Conservation (phyloP, 2,113 vertebrate genomes). For the Tetraodon nigroviridis region DNA sequence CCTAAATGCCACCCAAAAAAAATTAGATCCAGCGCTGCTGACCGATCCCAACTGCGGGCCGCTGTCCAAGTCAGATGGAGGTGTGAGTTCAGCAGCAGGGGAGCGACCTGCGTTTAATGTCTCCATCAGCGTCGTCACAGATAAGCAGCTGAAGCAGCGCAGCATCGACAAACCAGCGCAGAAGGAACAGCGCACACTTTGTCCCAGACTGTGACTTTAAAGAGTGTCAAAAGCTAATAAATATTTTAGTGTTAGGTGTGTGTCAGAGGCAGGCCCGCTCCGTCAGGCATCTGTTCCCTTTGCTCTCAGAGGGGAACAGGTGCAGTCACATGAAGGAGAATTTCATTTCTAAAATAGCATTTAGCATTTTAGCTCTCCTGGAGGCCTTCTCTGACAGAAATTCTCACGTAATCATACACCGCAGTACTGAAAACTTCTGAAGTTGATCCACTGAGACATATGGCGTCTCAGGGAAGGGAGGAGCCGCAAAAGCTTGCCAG, state of each 20-base stretch:
- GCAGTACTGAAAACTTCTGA: slow-evolving; percentile 67
- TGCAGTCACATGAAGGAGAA: slow-evolving; percentile 93
- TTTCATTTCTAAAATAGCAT: slow-evolving; percentile 97
- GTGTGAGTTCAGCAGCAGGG: slow-evolving; percentile 32
- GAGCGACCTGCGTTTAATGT: slow-evolving; percentile 35
- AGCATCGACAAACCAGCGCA: slow-evolving; percentile 65
- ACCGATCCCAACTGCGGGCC: slow-evolving; percentile 38
- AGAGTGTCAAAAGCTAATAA: slow-evolving; percentile 91
- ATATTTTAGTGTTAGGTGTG: slow-evolving; percentile 98
- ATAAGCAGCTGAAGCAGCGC: slow-evolving; percentile 49
- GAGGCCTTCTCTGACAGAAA: slow-evolving; percentile 82
- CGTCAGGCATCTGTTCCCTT: slow-evolving; percentile 89
- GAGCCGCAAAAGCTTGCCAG: slow-evolving; percentile 41
- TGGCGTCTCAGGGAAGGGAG: slow-evolving; percentile 65
- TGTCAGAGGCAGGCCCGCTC: slow-evolving; percentile 83
- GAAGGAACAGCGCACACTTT: slow-evolving; percentile 82
- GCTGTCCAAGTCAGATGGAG: slow-evolving; percentile 25
- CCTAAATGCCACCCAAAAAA: slow-evolving; percentile 11
- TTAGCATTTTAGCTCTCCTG: slow-evolving; percentile 85
- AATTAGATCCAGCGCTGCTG: slow-evolving; percentile 25
- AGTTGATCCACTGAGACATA: slow-evolving; percentile 77
- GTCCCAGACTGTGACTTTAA: slow-evolving; percentile 76
- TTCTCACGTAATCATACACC: slow-evolving; percentile 79
- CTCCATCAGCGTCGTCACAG: slow-evolving; percentile 39
- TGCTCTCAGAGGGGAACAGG: slow-evolving; percentile 92